Percentiles rank a stretch among this genome's conserved stretches.
These are phyloP conservation scores for Oxygymnocypris stewartii DNA, from an alignment of 2,113 vertebrate species.

Conservation along the genomic window DNA sequence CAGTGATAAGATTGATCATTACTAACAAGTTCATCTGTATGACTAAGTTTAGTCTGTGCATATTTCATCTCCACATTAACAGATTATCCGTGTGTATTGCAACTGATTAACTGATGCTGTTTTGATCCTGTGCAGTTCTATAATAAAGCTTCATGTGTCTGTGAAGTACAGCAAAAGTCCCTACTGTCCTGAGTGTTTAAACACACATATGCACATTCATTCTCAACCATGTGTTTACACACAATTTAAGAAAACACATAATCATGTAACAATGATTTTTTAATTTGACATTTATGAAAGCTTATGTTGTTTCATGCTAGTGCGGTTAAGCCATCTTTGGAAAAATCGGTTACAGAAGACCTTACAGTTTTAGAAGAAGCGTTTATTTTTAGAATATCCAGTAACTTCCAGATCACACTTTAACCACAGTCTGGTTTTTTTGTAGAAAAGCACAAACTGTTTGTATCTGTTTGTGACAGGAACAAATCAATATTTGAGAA, in stretches of 20 bases:
- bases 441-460: neutral
- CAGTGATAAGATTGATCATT: neutral
- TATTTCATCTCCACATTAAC: neutral
- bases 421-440: neutral
- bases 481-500: neutral
- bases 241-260: neutral
- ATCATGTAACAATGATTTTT: constrained; percentile 9
- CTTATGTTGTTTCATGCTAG: neutral
- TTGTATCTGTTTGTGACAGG: neutral
- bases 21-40: constrained; percentile 9
- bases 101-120: neutral
- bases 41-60: constrained; percentile 14
- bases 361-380: neutral
- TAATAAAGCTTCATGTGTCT: constrained; percentile 26
- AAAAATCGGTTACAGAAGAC: neutral
- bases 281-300: neutral
- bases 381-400: neutral
- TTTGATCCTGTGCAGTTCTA: constrained; percentile 20
- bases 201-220: neutral
- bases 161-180: constrained; percentile 6
- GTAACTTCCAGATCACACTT: neutral
- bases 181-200: neutral
- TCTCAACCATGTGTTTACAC: neutral
- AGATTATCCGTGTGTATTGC: constrained; percentile 14
- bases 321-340: neutral